These are phyloP conservation scores for Drosophila heteroneura DNA, from an alignment of 2,888 invertebrate species.

Conservation along the genomic window DNA sequence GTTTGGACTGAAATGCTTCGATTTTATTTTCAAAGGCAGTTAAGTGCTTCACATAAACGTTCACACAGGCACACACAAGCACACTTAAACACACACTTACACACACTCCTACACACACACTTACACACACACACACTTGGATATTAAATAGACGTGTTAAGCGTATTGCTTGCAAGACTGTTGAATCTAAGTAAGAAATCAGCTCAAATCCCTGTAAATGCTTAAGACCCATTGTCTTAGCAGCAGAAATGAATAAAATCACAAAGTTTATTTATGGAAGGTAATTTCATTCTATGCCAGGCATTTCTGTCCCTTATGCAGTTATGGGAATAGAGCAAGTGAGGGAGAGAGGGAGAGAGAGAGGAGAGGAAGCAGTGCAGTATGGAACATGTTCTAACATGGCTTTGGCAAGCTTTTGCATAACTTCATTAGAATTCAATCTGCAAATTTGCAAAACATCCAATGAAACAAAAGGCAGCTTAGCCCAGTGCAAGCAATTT, in stretches of 20 bases:
- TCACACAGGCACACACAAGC: background rate
- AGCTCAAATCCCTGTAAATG: constrained; percentile 13
- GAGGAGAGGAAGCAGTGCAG: background rate
- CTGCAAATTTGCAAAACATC: constrained; percentile 14
- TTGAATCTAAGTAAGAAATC: constrained; percentile 8
- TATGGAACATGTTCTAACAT: background rate
- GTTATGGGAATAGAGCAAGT: background rate
- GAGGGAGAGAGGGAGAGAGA: background rate
- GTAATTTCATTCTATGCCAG: background rate
- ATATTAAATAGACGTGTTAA: background rate
- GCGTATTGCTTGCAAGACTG: constrained; percentile 10
- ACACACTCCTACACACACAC: background rate
- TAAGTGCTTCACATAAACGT: background rate
- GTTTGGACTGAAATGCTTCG: too few species aligned
- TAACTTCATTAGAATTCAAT: constrained; percentile 49
- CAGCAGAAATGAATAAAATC: background rate
- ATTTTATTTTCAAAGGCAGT: background rate
- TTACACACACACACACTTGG: background rate
- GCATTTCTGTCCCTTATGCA: constrained; percentile 1
- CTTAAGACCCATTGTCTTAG: constrained; percentile 13
- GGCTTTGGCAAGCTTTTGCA: constrained; percentile 6
- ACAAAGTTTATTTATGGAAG: background rate
- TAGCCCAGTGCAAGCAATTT: constrained; percentile 14
- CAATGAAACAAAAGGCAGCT: constrained; percentile 12
- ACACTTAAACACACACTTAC: background rate